Percentiles rank a stretch among this genome's conserved stretches.
phyloP scores from a whole-genome alignment of 2,888 invertebrate genomes.

The Perithous albicinctus region DNA sequence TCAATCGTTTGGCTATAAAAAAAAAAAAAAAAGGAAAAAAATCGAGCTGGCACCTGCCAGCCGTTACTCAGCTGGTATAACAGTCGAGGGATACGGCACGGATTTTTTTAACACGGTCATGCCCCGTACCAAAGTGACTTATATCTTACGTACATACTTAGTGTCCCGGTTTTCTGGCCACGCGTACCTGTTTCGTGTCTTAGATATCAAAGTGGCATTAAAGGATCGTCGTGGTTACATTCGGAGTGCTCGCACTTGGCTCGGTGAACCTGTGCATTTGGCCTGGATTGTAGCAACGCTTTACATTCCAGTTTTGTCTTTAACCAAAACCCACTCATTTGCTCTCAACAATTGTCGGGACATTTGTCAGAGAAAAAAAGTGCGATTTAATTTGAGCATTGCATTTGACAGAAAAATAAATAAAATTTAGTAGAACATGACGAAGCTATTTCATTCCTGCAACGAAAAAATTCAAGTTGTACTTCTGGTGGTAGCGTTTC shows the following conservation, averaged over 20 bases:
- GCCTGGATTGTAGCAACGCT: conserved; percentile 15
- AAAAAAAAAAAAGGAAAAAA: too few species aligned
- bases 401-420: not conserved
- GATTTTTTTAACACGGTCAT: conserved; percentile 48
- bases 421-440: too few species aligned
- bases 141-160: not conserved
- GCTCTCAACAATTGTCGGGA: not conserved
- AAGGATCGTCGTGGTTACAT: not conserved
- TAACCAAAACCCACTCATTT: not conserved
- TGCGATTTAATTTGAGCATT: too few species aligned
- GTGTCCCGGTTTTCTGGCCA: conserved; percentile 4
- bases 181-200: conserved; percentile 37
- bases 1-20: conserved; percentile 18
- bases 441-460: too few species aligned
- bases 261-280: conserved; percentile 24
- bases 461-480: too few species aligned
- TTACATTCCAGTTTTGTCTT: not conserved
- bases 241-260: not conserved
- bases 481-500: too few species aligned
- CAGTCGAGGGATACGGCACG: conserved; percentile 23
- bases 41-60: conserved; percentile 42
- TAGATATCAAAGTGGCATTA: conserved; percentile 22
- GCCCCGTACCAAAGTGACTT: not conserved
- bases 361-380: too few species aligned
- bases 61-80: conserved; percentile 43